Evolutionary conservation across 2,888 invertebrate genomes (phyloP).

Genomic region (Pimpla rufipes): DNA sequence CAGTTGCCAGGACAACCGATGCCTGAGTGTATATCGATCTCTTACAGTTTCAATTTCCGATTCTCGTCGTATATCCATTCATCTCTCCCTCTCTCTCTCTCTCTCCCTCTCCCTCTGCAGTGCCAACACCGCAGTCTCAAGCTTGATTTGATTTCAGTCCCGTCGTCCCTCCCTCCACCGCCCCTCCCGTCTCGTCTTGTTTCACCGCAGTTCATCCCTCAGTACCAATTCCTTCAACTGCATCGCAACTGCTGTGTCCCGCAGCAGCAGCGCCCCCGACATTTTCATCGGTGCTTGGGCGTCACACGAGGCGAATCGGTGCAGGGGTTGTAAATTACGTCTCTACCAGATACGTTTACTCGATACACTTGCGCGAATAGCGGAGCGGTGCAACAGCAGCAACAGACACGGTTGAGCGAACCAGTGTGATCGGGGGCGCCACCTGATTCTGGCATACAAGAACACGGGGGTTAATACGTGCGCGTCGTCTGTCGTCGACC

Average conservation of each 20-base stretch:
- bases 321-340: constrained; percentile 78
- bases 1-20: neutral
- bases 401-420: constrained; percentile 55
- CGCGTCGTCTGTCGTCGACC: constrained; percentile 39
- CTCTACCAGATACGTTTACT: constrained; percentile 74
- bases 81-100: neutral
- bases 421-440: constrained; percentile 54
- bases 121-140: constrained; percentile 6
- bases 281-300: constrained; percentile 23
- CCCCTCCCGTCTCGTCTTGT: neutral
- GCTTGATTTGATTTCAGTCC: constrained; percentile 17
- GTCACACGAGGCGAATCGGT: constrained; percentile 35
- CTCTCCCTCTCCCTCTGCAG: no score
- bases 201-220: constrained; percentile 32
- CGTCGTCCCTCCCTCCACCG: neutral
- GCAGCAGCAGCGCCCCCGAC: neutral
- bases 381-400: constrained; percentile 52
- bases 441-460: constrained; percentile 70
- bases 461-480: constrained; percentile 41
- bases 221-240: constrained; percentile 38
- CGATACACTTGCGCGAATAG: constrained; percentile 73
- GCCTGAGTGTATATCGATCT: neutral
- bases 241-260: constrained; percentile 20
- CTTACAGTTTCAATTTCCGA: neutral
- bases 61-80: neutral